Base-by-base conservation (phyloP, 2,113 vertebrate species). In the Rhinichthys klamathensis region DNA sequence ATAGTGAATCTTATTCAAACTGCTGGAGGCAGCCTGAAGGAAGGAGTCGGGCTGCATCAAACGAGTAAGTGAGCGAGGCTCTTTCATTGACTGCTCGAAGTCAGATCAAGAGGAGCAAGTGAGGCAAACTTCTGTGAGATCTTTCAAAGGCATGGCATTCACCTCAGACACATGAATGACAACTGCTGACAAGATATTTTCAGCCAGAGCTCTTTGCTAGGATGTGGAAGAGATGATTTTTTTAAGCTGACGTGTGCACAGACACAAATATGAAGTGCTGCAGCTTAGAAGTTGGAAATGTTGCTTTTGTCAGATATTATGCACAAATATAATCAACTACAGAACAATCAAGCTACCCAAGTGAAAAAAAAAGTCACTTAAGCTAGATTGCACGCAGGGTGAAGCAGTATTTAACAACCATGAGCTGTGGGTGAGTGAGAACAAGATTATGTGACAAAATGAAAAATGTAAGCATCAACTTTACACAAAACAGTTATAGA, bases 31-130 rank as follows among this genome's bases (percentile, higher is more conserved):
- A 56, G 56, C 69, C 63, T 82, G 79, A 41, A 85, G 32, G 76
- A 73, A 58, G 46, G 27, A 76, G 54, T 44, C 72, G 21, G 77
- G 46, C 72, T 44, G 35, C 83, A 85, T 90, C 73, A 87, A 86
- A 84, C 65, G 23, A 81, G 44, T 0, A 46, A 83, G 69, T 6
- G 38, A 51, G 49, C 1, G 13, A 82, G 30, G 77, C 23, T 56
- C 73, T 85, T 85, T 87, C 56, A 61, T 25, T 75, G 83, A 63
- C 58, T 74, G 38, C 73, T 13, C 69, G 21, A 80, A 49, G 27
- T 77, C 82, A 75, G 84, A 89, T 87, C 86, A 87, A 41, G 83
- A 87, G 80, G 44, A 72, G 76, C 80, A 41, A 76, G 61, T 54
- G 54, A 80, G 54, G 46, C 80, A 72, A 83, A 86, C 76, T 74